Evolutionary conservation across 2,113 vertebrate species (phyloP).

Genomic region (Eupsittula cactorum): DNA sequence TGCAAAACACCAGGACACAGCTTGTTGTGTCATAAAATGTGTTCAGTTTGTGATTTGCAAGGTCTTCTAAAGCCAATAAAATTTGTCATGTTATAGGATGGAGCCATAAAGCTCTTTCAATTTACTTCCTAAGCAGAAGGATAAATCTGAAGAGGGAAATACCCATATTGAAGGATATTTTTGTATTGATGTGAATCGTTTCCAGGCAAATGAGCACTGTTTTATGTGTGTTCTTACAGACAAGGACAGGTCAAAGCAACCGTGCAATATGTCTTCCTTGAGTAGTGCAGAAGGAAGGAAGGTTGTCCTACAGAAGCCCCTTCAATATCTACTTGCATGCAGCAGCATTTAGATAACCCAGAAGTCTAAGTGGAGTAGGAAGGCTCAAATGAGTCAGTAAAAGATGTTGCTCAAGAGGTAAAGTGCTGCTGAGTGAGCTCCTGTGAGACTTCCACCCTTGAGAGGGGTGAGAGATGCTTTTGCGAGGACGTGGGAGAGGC

Average conservation of each 20-base stretch:
- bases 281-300: neutral
- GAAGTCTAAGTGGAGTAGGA: neutral
- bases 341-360: neutral
- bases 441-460: neutral
- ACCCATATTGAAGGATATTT: neutral
- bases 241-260: neutral
- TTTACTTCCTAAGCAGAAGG: neutral
- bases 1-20: neutral
- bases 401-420: neutral
- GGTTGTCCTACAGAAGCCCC: neutral
- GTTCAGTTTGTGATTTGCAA: neutral
- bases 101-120: neutral
- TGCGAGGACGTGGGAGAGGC: neutral
- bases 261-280: neutral
- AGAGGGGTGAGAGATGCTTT: neutral
- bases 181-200: neutral
- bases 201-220: neutral
- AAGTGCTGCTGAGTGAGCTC: neutral
- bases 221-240: neutral
- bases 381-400: neutral
- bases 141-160: constrained; percentile 11
- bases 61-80: neutral
- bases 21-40: neutral
- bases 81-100: neutral
- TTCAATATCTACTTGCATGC: neutral